These are phyloP conservation scores for Bactericera cockerelli DNA, from an alignment of 1,140 invertebrate genomes.

Conservation along the genomic window DNA sequence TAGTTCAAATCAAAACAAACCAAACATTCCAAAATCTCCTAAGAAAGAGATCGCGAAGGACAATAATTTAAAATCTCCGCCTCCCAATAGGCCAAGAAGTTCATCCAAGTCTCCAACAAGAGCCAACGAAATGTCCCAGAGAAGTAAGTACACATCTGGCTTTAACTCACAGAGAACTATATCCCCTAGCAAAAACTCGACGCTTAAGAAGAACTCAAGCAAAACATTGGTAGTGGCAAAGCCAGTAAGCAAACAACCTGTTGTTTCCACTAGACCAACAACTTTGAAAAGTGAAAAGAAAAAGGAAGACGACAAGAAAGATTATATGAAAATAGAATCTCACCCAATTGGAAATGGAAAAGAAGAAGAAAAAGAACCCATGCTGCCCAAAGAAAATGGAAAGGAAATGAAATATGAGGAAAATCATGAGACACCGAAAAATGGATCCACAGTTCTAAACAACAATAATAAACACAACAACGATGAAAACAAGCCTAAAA, in stretches of 20 bases:
- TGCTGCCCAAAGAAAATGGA: slow-evolving; percentile 6
- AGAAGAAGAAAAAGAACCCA: not conserved
- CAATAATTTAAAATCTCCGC: not conserved
- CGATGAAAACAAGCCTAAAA: not conserved
- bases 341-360: not conserved
- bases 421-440: not conserved
- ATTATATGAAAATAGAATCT: not conserved
- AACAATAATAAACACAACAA: too few species aligned
- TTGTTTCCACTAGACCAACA: not conserved
- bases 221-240: not conserved
- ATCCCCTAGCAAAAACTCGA: not conserved
- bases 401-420: not conserved
- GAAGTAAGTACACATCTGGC: not conserved
- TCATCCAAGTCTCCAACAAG: not conserved
- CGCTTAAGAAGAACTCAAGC: not conserved
- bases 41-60: not conserved
- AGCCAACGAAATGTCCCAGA: not conserved
- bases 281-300: not conserved
- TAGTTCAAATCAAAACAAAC: not conserved
- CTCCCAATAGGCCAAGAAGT: not conserved
- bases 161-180: slow-evolving; percentile 8
- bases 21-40: not conserved
- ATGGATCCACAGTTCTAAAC: not conserved
- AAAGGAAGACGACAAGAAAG: not conserved
- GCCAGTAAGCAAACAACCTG: not conserved